Base-by-base conservation (phyloP, 2,797 vertebrate genomes). In the Todus mexicanus region DNA sequence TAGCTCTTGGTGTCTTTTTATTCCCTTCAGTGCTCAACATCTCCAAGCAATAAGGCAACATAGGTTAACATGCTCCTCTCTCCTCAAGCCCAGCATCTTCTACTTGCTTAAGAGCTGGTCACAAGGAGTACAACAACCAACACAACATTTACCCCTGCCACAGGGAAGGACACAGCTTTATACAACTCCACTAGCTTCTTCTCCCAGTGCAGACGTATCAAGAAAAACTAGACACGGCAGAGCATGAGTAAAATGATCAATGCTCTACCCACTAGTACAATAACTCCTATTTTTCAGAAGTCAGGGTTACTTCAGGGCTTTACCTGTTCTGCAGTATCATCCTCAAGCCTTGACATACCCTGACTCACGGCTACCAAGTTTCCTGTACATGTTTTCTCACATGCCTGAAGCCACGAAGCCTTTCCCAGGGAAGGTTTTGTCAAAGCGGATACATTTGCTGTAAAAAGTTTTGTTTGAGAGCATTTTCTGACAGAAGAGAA, bases 1-100 rank as follows among this genome's bases (percentile, higher is more conserved):
- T 33, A 45, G 89, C 42, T 72, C 91, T 93, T 60, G 23, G 33
- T 89, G 79, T 60, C 82, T 87, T 81, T 80, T 89, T 57, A 40
- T 50, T 89, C 84, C 73, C 66, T 84, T 26, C 0, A 0, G 76
- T 64, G 66, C 64, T 75, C 61, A 81, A 33, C 6, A 5, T 43
- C 66, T 75, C 73, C 37, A 4, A 42, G 81, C 57, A 89, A 1
- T 15, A 18, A 81, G 81, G 42, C 66, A 59, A 68, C 81, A 57
- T 33, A 80, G 48, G 66, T 64, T 78, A 23, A 23, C 60, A 9
- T 2, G 1, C 6, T 38, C 45, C 38, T 15, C 11, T 1, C 20
- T 26, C 27, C 85, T 90, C 54, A 8, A 74, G 31, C 33, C 51
- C 70, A 78, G 59, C 66, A 27, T 16, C 69, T 60, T 40, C 69